Conservation (phyloP, 23 tunicate genomes). For the Pegea sp. region DNA sequence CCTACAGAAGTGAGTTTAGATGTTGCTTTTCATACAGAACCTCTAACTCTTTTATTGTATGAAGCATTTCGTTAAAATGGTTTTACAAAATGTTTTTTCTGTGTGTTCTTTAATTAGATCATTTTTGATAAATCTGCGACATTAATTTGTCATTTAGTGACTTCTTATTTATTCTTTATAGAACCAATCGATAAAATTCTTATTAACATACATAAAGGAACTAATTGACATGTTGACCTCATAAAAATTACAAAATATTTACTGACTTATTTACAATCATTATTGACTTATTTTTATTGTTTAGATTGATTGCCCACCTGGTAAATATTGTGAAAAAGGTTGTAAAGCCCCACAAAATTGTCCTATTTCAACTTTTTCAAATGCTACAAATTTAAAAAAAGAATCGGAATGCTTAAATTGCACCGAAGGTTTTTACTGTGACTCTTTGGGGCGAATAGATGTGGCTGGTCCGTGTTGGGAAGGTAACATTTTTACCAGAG, state of each 20-base stretch:
- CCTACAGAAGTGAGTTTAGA: conserved; percentile 20
- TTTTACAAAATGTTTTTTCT: not conserved
- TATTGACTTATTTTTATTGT: not conserved
- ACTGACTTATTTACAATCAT: too few relatives aligned
- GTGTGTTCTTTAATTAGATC: not conserved
- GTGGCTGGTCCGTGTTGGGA: conserved; percentile 50
- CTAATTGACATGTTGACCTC: too few relatives aligned
- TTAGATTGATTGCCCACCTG: conserved; percentile 55
- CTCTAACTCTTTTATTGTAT: too few relatives aligned
- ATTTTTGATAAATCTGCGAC: too few relatives aligned
- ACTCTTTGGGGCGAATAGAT: conserved; percentile 18
- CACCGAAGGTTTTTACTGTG: conserved; percentile 68
- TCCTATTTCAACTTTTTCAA: conserved; percentile 44
- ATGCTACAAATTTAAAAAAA: conserved; percentile 3
- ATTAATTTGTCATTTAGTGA: too few relatives aligned
- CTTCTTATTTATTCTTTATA: too few relatives aligned
- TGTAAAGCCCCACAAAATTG: conserved; percentile 22
- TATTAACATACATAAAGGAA: too few relatives aligned
- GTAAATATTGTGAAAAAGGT: conserved; percentile 24
- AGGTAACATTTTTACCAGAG: too few relatives aligned
- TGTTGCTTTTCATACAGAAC: not conserved
- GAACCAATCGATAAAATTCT: too few relatives aligned
- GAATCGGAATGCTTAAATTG: conserved; percentile 37
- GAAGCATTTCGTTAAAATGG: not conserved
- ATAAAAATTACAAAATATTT: too few relatives aligned